Evolutionary conservation across 2,888 invertebrate species (phyloP).

Genomic region (Ectemnius lituratus): DNA sequence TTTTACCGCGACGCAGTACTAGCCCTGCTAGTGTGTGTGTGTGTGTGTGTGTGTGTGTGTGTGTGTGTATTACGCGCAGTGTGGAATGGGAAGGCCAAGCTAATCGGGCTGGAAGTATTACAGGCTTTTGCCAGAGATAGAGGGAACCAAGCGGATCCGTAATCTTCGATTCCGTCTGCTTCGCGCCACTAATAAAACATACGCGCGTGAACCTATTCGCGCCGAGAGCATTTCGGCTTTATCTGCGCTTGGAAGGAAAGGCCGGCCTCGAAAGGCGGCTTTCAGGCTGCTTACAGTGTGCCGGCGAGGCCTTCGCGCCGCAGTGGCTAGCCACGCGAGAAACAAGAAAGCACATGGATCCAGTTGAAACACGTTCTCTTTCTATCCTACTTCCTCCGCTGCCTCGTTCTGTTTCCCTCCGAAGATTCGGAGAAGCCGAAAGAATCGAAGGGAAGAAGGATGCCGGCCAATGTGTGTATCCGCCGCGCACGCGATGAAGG

Average conservation of each 20-base stretch:
- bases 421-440: too few relatives aligned
- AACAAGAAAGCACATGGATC: constrained; percentile 56
- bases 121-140: background rate
- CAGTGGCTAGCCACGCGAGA: constrained; percentile 36
- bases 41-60: too few relatives aligned
- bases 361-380: constrained; percentile 13
- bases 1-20: background rate
- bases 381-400: constrained; percentile 6
- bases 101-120: background rate
- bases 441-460: constrained; percentile 25
- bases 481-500: constrained; percentile 9
- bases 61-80: too few relatives aligned
- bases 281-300: constrained; percentile 7
- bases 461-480: constrained; percentile 1
- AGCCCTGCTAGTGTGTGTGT: background rate
- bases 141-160: constrained; percentile 12
- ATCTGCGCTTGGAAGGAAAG: background rate
- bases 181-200: constrained; percentile 53
- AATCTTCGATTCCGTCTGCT: constrained; percentile 32
- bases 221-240: constrained; percentile 33
- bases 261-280: too few relatives aligned
- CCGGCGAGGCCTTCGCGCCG: constrained; percentile 19
- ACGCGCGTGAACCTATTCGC: constrained; percentile 38
- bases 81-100: background rate
- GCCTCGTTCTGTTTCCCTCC: too few relatives aligned